phyloP scores from a whole-genome alignment of 92 coral and sea anemone species.

The Siderastrea siderea region DNA sequence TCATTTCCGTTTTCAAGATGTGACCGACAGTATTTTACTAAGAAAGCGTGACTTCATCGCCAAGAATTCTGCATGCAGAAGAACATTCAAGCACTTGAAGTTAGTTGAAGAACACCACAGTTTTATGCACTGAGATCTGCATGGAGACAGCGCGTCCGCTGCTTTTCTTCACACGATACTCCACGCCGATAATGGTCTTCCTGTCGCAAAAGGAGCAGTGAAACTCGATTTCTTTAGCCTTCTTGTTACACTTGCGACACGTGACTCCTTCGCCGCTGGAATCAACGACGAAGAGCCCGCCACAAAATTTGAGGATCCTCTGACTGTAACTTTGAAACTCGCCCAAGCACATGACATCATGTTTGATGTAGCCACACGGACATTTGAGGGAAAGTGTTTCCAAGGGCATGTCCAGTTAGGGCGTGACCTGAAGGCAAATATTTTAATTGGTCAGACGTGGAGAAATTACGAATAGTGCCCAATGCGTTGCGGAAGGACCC shows the following conservation, averaged over 20 bases:
- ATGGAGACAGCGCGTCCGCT: constrained; percentile 25
- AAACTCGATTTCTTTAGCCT: constrained; percentile 20
- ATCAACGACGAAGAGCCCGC: constrained; percentile 51
- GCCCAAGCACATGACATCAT: constrained; percentile 58
- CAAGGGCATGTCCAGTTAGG: constrained; percentile 10
- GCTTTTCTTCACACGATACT: constrained; percentile 28
- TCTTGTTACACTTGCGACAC: constrained; percentile 53
- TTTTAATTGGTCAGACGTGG: no score
- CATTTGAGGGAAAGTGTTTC: constrained; percentile 60
- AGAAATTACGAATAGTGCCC: no score
- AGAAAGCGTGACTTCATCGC: no score
- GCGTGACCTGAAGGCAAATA: neutral
- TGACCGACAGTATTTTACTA: no score
- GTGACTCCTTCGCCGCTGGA: constrained; percentile 48
- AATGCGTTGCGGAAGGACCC: no score
- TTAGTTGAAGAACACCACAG: constrained; percentile 37
- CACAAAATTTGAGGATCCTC: constrained; percentile 50
- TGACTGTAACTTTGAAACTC: constrained; percentile 8
- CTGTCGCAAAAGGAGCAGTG: constrained; percentile 58
- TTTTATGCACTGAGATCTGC: constrained; percentile 56
- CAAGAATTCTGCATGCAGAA: no score
- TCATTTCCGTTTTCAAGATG: no score
- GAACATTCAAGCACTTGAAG: no score
- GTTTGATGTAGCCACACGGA: constrained; percentile 56
- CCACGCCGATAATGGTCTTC: constrained; percentile 25